Evolutionary conservation across 2,113 vertebrate species (phyloP).

Genomic region (Macrotis lagotis): DNA sequence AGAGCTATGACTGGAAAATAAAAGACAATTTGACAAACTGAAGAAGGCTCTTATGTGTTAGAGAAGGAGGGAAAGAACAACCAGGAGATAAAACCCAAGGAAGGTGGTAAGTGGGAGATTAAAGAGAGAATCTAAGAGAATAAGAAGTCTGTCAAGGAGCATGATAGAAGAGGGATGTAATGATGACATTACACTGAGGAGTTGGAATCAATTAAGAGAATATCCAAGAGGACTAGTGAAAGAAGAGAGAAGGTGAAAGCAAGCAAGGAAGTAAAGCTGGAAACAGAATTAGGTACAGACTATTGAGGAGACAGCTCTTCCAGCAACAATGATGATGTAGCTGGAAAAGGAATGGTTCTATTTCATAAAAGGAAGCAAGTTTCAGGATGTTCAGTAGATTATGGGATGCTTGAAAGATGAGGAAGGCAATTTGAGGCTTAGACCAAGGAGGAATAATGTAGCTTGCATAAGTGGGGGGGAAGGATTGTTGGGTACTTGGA

Average conservation of each 20-base stretch:
- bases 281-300: neutral
- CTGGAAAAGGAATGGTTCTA: neutral
- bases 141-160: neutral
- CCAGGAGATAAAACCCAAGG: neutral
- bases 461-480: neutral
- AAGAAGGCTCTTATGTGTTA: neutral
- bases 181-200: neutral
- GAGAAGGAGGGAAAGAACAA: neutral
- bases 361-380: neutral
- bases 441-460: neutral
- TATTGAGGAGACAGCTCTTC: neutral
- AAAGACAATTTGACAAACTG: constrained; percentile 32
- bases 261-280: neutral
- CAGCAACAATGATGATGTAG: neutral
- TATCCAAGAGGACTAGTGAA: neutral
- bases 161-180: neutral
- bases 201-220: neutral
- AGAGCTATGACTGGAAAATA: constrained; percentile 16
- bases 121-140: neutral
- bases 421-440: neutral
- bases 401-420: neutral
- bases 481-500: neutral
- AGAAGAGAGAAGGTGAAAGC: neutral
- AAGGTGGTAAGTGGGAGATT: neutral
- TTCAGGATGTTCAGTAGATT: neutral